Conservation (phyloP, 2,797 vertebrate species). For the Rousettus madagascariensis region DNA sequence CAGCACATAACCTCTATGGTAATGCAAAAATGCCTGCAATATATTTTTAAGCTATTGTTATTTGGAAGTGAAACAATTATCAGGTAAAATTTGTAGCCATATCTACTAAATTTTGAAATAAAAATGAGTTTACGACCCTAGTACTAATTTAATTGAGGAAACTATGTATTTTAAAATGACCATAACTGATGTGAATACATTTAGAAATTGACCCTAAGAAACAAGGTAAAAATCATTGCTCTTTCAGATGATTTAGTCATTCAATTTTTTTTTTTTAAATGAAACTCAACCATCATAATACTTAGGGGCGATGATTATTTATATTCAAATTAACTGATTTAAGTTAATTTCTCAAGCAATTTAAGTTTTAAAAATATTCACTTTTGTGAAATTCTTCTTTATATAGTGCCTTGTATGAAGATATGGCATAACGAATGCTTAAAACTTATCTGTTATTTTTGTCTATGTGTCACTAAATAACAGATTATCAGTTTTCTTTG, state of each 20-base stretch:
- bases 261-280: not conserved
- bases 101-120: not conserved
- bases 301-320: not conserved
- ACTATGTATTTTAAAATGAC: not conserved
- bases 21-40: not conserved
- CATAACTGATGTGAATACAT: not conserved
- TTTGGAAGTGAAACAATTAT: slow-evolving; percentile 43
- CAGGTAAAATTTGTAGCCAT: not conserved
- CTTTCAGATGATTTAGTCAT: not conserved
- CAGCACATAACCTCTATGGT: not conserved
- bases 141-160: not conserved
- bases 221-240: not conserved
- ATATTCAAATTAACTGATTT: not conserved
- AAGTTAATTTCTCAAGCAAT: not conserved
- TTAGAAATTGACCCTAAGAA: not conserved
- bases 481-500: not conserved
- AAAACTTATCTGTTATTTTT: not conserved
- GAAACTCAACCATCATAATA: not conserved
- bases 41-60: slow-evolving; percentile 38
- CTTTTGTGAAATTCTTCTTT: not conserved
- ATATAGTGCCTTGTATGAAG: not conserved
- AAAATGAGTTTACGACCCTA: not conserved
- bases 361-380: not conserved
- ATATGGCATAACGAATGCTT: not conserved
- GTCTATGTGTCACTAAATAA: not conserved